Evolutionary conservation across 2,113 vertebrate species (phyloP), one percentile per base, ranked within the genome.

Genomic region (Chloropsis cyanopogon): DNA sequence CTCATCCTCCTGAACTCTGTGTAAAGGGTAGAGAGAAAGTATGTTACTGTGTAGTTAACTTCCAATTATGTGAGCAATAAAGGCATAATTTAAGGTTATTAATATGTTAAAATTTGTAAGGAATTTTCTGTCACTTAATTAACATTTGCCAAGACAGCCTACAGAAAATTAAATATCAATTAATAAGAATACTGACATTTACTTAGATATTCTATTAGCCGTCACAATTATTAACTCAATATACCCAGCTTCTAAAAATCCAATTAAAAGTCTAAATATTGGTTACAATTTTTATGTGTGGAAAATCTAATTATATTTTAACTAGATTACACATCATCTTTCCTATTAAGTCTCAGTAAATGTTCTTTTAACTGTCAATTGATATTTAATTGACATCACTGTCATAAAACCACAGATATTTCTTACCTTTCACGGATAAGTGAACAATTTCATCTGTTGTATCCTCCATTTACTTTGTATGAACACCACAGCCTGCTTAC

Each of bases 191-290:
- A 96, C 60, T 96, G 95, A 95, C 97, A 96, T 97, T 97, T 97
- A 97, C 93, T 97, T 95, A 96, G 91, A 95, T 95, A 94, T 75
- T 96, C 73, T 96, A 97, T 96, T 97, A 97, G 90, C 97, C 98
- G 94, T 97, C 97, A 97, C 72, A 97, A 95, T 97, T 97, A 97
- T 97, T 97, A 98, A 97, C 94, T 97, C 16, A 49, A 89, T 96
- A 82, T 97, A 96, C 44, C 50, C 69, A 86, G 88, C 82, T 96
- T 97, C 95, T 95, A 90, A 97, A 98, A 97, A 97, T 95, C 94
- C 95, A 97, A 96, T 98, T 98, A 98, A 96, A 91, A 97, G 82
- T 56, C 95, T 96, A 95, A 98, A 97, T 97, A 97, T 97, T 97
- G 6, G 0, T 97, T 96, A 96, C 53, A 96, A 96, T 97, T 97